Evolutionary conservation across 2,888 invertebrate species (phyloP).

Genomic region (Alloscopus bannaensis): DNA sequence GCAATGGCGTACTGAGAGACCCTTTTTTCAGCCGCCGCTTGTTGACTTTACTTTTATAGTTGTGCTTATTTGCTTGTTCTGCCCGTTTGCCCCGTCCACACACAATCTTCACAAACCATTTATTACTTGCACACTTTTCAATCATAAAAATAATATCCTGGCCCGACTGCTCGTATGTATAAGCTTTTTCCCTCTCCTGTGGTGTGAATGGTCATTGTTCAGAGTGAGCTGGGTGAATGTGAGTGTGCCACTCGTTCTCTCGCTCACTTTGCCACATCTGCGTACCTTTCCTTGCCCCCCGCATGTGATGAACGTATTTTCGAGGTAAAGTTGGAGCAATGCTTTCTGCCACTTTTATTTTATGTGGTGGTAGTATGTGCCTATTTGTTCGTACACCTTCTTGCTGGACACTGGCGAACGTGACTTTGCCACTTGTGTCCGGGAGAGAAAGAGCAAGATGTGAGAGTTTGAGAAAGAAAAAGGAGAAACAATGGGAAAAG

Average conservation of each 20-base stretch:
- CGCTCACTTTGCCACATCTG: slow-evolving; percentile 8
- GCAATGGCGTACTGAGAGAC: slow-evolving; percentile 16
- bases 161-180: background rate
- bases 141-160: slow-evolving; percentile 17
- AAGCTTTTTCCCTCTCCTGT: background rate
- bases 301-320: too few species aligned
- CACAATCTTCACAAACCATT: slow-evolving; percentile 19
- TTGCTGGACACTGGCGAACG: too few species aligned
- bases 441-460: background rate
- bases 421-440: too few species aligned
- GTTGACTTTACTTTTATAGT: slow-evolving; percentile 31
- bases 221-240: background rate
- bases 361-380: too few species aligned
- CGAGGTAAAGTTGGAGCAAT: too few species aligned
- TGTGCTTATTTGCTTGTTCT: background rate
- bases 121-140: slow-evolving; percentile 31
- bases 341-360: too few species aligned
- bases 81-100: background rate
- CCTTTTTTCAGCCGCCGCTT: slow-evolving; percentile 8
- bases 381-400: too few species aligned
- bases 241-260: background rate
- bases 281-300: too few species aligned
- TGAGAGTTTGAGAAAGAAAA: background rate
- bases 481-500: slow-evolving; percentile 6
- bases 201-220: too few species aligned